Percentiles rank a stretch among this genome's conserved stretches.
Conservation (phyloP, 2,113 vertebrate genomes). For the Alexandromys fortis region DNA sequence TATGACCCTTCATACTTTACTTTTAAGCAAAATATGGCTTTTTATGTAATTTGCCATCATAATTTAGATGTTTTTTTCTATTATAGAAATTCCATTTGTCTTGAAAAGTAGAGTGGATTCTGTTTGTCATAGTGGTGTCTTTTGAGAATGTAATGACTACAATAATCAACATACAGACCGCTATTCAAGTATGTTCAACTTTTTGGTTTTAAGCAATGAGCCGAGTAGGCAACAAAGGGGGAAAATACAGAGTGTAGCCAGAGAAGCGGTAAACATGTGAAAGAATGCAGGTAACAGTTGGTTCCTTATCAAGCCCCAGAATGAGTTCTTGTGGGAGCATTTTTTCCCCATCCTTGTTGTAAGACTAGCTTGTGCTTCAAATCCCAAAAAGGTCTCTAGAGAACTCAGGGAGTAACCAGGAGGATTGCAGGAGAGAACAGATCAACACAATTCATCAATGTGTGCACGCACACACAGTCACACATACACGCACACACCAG, state of each 20-base stretch:
- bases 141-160: not conserved
- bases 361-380: not conserved
- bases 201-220: not conserved
- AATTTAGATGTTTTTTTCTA: conserved; percentile 33
- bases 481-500: not conserved
- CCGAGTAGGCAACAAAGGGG: not conserved
- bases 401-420: not conserved
- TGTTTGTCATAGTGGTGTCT: not conserved
- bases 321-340: not conserved
- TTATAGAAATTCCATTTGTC: conserved; percentile 18
- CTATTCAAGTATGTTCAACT: not conserved
- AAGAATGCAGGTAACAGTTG: not conserved
- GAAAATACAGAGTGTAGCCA: not conserved
- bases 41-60: not conserved
- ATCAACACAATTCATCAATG: not conserved
- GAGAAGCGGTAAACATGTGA: not conserved
- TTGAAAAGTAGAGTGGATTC: not conserved
- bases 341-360: not conserved
- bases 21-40: conserved; percentile 37
- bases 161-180: not conserved
- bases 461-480: not conserved
- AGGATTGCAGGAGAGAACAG: not conserved
- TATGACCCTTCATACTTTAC: not conserved
- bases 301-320: not conserved
- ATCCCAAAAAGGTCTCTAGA: not conserved